Evolutionary conservation across 2,888 invertebrate genomes (phyloP).

Genomic region (Hypena proboscidalis): DNA sequence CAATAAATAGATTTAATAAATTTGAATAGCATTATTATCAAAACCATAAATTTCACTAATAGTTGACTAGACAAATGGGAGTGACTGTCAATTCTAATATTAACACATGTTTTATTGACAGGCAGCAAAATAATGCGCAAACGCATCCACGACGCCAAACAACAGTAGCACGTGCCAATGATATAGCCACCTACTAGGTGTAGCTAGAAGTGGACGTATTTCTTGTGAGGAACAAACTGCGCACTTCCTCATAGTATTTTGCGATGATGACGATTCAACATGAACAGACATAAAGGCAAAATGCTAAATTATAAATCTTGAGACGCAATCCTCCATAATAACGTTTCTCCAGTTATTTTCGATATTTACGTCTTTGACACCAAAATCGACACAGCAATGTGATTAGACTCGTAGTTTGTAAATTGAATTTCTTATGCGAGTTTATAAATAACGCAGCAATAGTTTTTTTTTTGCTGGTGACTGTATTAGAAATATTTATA

Average conservation of each 20-base stretch:
- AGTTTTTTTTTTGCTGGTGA: too few relatives aligned
- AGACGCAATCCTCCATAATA: slow-evolving; percentile 62
- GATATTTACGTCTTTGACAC: slow-evolving; percentile 76
- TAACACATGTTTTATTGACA: slow-evolving; percentile 65
- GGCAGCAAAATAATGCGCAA: slow-evolving; percentile 47
- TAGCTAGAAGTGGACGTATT: slow-evolving; percentile 32
- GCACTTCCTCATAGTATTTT: slow-evolving; percentile 68
- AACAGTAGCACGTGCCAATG: slow-evolving; percentile 68
- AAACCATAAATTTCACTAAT: slow-evolving; percentile 6
- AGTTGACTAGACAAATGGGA: slow-evolving; percentile 28
- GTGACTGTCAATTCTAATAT: slow-evolving; percentile 23
- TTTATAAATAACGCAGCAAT: slow-evolving; percentile 30
- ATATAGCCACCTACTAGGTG: slow-evolving; percentile 40
- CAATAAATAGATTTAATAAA: too few relatives aligned
- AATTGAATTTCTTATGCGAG: slow-evolving; percentile 39
- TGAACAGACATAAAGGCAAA: slow-evolving; percentile 44
- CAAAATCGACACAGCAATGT: slow-evolving; percentile 44
- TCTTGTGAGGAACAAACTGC: slow-evolving; percentile 63
- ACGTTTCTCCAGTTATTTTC: slow-evolving; percentile 69
- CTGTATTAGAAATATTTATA: too few relatives aligned
- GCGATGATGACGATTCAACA: slow-evolving; percentile 49
- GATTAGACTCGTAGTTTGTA: slow-evolving; percentile 49
- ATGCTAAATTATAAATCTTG: slow-evolving; percentile 59
- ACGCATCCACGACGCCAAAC: slow-evolving; percentile 57
- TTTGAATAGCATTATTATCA: too few relatives aligned